phyloP scores from a whole-genome alignment of 2,888 invertebrate genomes.

The Trissolcus japonicus region DNA sequence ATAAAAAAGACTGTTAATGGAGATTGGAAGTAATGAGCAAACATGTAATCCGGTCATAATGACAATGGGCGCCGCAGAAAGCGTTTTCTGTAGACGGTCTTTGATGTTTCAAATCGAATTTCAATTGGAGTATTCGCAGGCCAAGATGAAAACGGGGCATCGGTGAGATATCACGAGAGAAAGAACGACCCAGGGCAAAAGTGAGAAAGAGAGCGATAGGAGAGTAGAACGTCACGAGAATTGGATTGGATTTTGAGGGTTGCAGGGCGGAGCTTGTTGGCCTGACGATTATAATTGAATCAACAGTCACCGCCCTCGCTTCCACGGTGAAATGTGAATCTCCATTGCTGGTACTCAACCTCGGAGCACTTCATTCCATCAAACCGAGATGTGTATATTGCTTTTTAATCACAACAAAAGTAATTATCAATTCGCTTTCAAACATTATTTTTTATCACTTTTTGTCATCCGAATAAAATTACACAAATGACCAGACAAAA shows the following conservation, averaged over 20 bases:
- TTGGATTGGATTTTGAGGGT: slow-evolving; percentile 69
- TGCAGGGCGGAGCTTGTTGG: slow-evolving; percentile 69
- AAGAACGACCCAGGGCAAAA: slow-evolving; percentile 36
- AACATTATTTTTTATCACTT: background rate
- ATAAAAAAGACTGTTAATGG: slow-evolving; percentile 45
- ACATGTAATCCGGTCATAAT: slow-evolving; percentile 53
- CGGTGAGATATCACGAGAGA: slow-evolving; percentile 48
- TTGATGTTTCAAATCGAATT: slow-evolving; percentile 60
- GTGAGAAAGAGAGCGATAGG: slow-evolving; percentile 38
- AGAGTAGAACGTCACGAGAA: slow-evolving; percentile 59
- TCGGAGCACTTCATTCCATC: slow-evolving; percentile 23
- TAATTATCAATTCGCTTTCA: slow-evolving; percentile 20
- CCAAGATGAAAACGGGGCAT: slow-evolving; percentile 48
- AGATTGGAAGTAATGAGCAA: slow-evolving; percentile 45
- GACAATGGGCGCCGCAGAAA: slow-evolving; percentile 54
- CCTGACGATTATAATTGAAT: slow-evolving; percentile 74
- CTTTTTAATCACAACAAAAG: slow-evolving; percentile 44
- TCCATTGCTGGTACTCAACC: slow-evolving; percentile 59
- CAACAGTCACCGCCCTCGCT: slow-evolving; percentile 73
- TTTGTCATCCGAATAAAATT: no score
- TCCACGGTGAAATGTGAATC: slow-evolving; percentile 62
- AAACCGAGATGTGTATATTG: slow-evolving; percentile 31
- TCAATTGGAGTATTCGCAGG: slow-evolving; percentile 55
- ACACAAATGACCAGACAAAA: no score
- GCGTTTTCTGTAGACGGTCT: slow-evolving; percentile 56